Evolutionary conservation across 2,888 invertebrate genomes (phyloP), one percentile per base, ranked within the genome.

Genomic region (Rotaria sp.): DNA sequence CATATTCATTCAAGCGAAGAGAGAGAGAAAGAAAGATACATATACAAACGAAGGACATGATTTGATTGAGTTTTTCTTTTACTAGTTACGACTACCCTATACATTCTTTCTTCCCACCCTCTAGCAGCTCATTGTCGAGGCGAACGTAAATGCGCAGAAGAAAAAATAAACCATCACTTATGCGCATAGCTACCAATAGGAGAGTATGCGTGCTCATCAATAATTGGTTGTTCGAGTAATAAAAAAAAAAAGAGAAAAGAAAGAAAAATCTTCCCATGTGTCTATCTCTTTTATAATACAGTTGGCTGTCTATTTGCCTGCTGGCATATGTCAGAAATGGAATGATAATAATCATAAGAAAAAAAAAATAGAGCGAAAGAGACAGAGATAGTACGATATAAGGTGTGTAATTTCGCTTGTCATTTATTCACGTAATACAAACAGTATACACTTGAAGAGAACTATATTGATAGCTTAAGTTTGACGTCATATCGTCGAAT

Each of bases 1-100:
- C 30, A 35, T 67, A 67, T 67, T 67, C 67, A 67, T 67, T 67
- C 30, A 67, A 67, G 67, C 67, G 67, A 67, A 67, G 67, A 67
- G 13, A 50, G 50, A 18, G 18, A 50, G n/a, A n/a, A 10, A 57
- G 24, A 57, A 38, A 67, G 35, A 67, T 67, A 67, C 35, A 35
- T 35, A 67, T 18, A 59, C 13, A 30, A 59, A 35, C 35, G 67
- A 67, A 67, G 67, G 67, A 67, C 67, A 67, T 67, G 35, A 67
- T 67, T 67, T 67, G 67, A 67, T 67, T 67, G 67, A 67, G 67
- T 67, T 67, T 67, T 67, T 35, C 35, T 67, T 67, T 15, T 35
- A 15, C 67, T 15, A 67, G 67, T 67, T 67, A 30, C 67, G 30
- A 67, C 35, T 67, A 35, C 35, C 21, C 67, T n/a, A 35, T 30